Base-by-base conservation (phyloP, 2,797 vertebrate genomes). In the Gobionotothen gibberifrons region DNA sequence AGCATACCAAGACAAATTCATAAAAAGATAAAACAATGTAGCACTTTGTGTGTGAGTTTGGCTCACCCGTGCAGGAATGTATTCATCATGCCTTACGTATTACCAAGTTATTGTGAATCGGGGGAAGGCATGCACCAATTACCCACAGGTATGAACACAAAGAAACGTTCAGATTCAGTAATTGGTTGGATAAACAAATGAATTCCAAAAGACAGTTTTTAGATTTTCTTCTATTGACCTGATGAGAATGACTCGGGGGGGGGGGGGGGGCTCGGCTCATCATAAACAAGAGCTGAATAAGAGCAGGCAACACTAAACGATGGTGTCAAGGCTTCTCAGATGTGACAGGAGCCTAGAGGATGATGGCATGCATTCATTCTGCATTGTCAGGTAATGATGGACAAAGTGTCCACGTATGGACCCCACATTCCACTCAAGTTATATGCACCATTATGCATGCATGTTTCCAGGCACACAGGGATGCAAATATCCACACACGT, bases 41-140 rank as follows among this genome's bases (percentile, higher is more conserved):
- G 8, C 32, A 36, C 76, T 65, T 42, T 67, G 72, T n/a, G 80
- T 72, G 59, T 77, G 76, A 73, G 75, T 72, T 83, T 58, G 39
- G 52, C 73, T 83, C 69, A 76, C 71, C 81, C 69, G 74, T 60
- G 78, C 59, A 87, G 78, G 73, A 80, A 86, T 82, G 46, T 71
- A 86, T 85, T 87, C 79, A 81, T 86, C 43, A 62, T 82, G 80
- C 77, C 71, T 83, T 68, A 65, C 65, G 80, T 69, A 81, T 83
- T 62, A 86, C 78, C 73, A 81, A 81, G 82, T 87, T 73, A 87
- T 77, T 75, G 59, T 43, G 71, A 64, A 70, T 54, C 60, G 43
- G 55, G 79, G 62, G 63, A 60, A 47, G 62, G 79, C 91, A 92
- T 91, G 91, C 91, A 89, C 69, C 87, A 89, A 82, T 86, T 84